phyloP scores from a whole-genome alignment of 1,140 invertebrate species.

The Brachionus plicatilis region DNA sequence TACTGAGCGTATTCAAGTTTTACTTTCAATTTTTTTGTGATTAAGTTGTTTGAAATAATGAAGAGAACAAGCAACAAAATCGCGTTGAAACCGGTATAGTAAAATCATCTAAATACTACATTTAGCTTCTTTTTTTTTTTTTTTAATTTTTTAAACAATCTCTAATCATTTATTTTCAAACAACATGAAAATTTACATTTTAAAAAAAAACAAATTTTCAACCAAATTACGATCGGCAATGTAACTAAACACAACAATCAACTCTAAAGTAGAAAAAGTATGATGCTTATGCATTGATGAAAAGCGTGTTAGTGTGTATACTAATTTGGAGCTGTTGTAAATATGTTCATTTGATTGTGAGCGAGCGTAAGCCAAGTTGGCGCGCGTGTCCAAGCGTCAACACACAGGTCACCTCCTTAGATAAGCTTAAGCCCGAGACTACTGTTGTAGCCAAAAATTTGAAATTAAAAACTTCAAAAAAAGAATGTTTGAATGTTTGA shows the following conservation, averaged over 20 bases:
- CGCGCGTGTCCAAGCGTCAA: background rate
- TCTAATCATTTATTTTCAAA: constrained; percentile 5
- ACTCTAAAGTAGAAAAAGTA: background rate
- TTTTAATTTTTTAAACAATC: background rate
- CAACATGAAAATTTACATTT: constrained; percentile 18
- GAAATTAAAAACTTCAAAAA: background rate
- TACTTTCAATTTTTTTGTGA: background rate
- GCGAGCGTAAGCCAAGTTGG: background rate
- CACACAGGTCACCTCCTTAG: background rate
- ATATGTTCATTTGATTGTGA: background rate
- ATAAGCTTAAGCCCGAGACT: background rate
- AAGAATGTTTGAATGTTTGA: background rate
- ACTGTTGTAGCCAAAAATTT: background rate
- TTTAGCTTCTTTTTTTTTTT: background rate
- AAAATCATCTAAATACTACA: background rate
- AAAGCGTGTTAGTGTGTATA: background rate
- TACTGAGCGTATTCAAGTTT: background rate
- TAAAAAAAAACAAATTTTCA: background rate
- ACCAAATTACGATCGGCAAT: constrained; percentile 1
- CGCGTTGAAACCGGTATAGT: background rate
- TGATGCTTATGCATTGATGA: background rate
- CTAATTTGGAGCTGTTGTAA: background rate
- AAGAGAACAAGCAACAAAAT: background rate
- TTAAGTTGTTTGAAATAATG: background rate
- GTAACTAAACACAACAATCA: background rate